Evolutionary conservation across 35 echinoderm and acorn worm species (phyloP).

Genomic region (Antedon bifida): DNA sequence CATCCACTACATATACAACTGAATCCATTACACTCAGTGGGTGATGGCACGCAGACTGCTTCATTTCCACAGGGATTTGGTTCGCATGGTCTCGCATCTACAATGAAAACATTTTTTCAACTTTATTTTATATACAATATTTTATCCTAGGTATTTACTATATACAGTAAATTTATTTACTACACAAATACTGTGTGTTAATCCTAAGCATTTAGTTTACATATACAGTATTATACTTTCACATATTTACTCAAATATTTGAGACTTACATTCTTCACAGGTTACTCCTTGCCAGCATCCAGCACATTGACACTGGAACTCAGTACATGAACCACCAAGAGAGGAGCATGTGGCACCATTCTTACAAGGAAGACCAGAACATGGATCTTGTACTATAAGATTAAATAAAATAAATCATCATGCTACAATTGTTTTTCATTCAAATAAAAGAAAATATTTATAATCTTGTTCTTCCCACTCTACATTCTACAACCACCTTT

Average conservation of each 20-base stretch:
- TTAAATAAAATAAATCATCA: background rate
- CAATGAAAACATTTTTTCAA: background rate
- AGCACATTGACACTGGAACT: conserved; percentile 25
- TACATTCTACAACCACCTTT: too few species aligned
- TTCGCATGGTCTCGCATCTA: conserved; percentile 21
- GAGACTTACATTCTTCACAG: conserved; percentile 31
- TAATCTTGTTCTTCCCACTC: too few species aligned
- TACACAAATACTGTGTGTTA: too few species aligned
- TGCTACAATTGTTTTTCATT: too few species aligned
- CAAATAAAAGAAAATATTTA: too few species aligned
- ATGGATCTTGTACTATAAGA: conserved; percentile 33
- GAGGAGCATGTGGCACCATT: conserved; percentile 20
- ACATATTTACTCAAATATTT: background rate
- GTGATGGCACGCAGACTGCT: conserved; percentile 10
- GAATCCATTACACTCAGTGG: conserved; percentile 19
- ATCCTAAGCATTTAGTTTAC: too few species aligned
- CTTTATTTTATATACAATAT: too few species aligned
- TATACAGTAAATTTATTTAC: too few species aligned
- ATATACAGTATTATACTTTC: too few species aligned
- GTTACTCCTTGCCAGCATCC: conserved; percentile 15
- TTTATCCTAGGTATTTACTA: too few species aligned
- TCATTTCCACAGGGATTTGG: conserved; percentile 34
- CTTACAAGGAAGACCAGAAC: conserved; percentile 15
- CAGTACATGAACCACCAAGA: conserved; percentile 14
- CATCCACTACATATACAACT: conserved; percentile 31